These are phyloP conservation scores for Cricetomys ansorgei DNA, from an alignment of 2,113 vertebrate species.

Conservation along the genomic window DNA sequence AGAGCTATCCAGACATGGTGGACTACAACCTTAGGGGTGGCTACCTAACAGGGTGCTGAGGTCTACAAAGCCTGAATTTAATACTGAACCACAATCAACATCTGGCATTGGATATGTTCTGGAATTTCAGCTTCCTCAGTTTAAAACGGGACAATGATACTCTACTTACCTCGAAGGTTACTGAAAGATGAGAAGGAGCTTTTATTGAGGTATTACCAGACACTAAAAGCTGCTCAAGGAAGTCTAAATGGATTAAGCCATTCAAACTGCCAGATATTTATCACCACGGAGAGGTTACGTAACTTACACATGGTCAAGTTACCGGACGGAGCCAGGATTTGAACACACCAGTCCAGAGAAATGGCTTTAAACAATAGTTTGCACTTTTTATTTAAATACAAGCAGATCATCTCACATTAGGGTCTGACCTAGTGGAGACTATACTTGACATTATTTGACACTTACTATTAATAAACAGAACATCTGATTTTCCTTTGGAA, in stretches of 20 bases:
- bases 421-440: background rate
- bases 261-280: background rate
- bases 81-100: background rate
- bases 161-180: background rate
- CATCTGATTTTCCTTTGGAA: background rate
- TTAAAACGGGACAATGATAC: background rate
- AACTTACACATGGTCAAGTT: background rate
- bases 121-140: background rate
- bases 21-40: too few species aligned
- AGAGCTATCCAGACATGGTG: too few species aligned
- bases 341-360: background rate
- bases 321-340: background rate
- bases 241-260: background rate
- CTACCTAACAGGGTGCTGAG: too few species aligned
- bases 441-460: slow-evolving; percentile 10
- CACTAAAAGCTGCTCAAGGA: background rate
- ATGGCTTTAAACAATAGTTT: background rate
- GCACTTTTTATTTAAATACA: slow-evolving; percentile 19
- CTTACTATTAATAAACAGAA: slow-evolving; percentile 7
- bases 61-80: background rate
- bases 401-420: background rate
- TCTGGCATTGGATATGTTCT: background rate
- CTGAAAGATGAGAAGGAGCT: background rate
- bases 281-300: background rate
- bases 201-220: background rate